phyloP scores from a whole-genome alignment of 2,888 invertebrate genomes.

The Chesias legatella region DNA sequence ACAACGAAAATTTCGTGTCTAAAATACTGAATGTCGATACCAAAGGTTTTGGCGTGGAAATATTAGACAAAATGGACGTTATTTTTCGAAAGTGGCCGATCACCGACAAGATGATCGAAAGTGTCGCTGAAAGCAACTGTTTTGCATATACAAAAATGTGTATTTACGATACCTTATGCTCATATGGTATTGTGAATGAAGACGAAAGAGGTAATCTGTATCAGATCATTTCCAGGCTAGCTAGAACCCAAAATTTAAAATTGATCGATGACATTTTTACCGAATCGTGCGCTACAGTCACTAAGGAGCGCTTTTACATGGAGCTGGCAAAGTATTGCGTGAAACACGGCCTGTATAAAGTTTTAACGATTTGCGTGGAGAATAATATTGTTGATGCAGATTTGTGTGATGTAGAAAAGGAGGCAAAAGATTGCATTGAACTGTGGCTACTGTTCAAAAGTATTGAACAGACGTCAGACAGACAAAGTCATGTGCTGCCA shows the following conservation, averaged over 20 bases:
- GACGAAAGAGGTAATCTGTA: constrained; percentile 79
- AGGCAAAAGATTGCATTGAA: constrained; percentile 73
- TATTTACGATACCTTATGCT: constrained; percentile 81
- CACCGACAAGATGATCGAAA: constrained; percentile 79
- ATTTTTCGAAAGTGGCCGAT: constrained; percentile 80
- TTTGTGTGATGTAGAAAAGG: constrained; percentile 60
- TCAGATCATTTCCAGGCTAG: constrained; percentile 81
- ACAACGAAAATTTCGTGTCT: constrained; percentile 63
- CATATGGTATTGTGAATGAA: constrained; percentile 83
- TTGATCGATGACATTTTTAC: constrained; percentile 78
- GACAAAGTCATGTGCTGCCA: constrained; percentile 72
- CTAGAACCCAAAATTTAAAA: constrained; percentile 76
- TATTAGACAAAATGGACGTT: constrained; percentile 67
- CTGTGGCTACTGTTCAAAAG: constrained; percentile 77
- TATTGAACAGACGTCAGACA: constrained; percentile 74
- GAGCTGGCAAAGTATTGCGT: constrained; percentile 77
- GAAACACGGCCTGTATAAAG: constrained; percentile 72
- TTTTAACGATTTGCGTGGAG: constrained; percentile 75
- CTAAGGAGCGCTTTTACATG: constrained; percentile 73
- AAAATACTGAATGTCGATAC: constrained; percentile 69
- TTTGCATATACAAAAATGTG: constrained; percentile 76
- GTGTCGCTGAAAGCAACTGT: constrained; percentile 66
- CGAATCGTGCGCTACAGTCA: constrained; percentile 68
- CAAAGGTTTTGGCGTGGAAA: constrained; percentile 54
- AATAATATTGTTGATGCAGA: constrained; percentile 65